phyloP scores from a whole-genome alignment of 2,797 vertebrate species.

The Takifugu rubripes region DNA sequence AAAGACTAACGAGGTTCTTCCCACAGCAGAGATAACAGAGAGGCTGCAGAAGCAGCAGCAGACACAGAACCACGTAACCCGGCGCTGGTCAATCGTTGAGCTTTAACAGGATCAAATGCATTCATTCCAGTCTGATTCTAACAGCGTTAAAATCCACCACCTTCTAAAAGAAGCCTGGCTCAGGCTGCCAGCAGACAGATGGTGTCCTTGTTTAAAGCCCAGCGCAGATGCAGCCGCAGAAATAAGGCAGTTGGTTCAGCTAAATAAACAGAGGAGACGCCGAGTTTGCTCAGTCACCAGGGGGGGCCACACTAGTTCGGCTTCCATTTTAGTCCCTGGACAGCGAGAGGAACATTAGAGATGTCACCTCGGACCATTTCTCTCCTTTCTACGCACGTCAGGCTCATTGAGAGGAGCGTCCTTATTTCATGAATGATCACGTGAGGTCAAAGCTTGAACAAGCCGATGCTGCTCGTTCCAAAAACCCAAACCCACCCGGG shows the following conservation, averaged over 20 bases:
- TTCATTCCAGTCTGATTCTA: too few species aligned
- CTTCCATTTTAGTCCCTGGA: conserved; percentile 7
- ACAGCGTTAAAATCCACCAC: background rate
- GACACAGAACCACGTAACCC: conserved; percentile 41
- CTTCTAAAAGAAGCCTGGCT: background rate
- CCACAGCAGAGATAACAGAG: too few species aligned
- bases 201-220: conserved; percentile 47
- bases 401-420: too few species aligned
- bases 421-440: background rate
- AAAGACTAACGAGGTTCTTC: too few species aligned
- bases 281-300: conserved; percentile 37
- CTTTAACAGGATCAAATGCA: conserved; percentile 29
- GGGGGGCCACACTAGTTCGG: conserved; percentile 42
- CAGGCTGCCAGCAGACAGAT: conserved; percentile 51
- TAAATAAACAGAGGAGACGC: conserved; percentile 54
- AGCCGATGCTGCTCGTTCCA: too few species aligned
- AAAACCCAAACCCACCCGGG: too few species aligned
- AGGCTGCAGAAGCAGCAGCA: too few species aligned
- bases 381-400: too few species aligned
- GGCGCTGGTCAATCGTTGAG: conserved; percentile 58
- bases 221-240: conserved; percentile 39
- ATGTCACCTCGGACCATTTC: too few species aligned
- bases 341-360: too few species aligned
- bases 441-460: background rate
- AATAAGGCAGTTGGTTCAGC: conserved; percentile 55